Conservation (phyloP, 2,113 vertebrate genomes). For the Colistium nudipinnis region DNA sequence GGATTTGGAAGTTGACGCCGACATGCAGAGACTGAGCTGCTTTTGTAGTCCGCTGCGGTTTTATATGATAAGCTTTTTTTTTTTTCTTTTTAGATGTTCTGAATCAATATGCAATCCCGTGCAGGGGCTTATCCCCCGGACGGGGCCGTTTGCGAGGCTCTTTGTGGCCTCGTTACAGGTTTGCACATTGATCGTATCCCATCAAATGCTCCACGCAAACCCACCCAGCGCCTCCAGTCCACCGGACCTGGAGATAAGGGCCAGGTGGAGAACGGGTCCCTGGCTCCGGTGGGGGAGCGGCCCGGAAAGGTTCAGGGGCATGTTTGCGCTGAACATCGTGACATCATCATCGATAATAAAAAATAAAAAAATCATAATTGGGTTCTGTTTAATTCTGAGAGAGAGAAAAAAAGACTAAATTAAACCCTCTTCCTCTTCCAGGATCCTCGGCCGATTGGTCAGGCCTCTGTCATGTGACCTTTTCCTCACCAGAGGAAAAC, state of each 20-base stretch:
- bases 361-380: too few relatives aligned
- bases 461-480: too few relatives aligned
- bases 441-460: too few relatives aligned
- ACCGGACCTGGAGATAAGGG: conserved; percentile 96
- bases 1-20: conserved; percentile 90
- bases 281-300: too few relatives aligned
- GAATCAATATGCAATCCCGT: conserved; percentile 99
- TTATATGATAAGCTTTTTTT: conserved; percentile 94
- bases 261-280: conserved; percentile 64
- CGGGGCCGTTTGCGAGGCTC: conserved; percentile 95
- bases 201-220: conserved; percentile 90
- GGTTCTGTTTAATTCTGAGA: too few relatives aligned
- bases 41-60: conserved; percentile 87
- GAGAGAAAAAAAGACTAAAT: too few relatives aligned
- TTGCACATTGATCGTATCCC: conserved; percentile 95
- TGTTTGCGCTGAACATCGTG: too few relatives aligned
- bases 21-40: conserved; percentile 91
- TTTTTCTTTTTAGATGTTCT: conserved; percentile 83
- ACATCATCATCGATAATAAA: too few relatives aligned
- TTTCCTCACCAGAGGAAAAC: too few relatives aligned
- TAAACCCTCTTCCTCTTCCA: too few relatives aligned
- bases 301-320: too few relatives aligned
- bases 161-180: conserved; percentile 96
- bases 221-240: conserved; percentile 90
- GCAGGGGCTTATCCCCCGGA: conserved; percentile 95